A percentile compares a stretch with the other conserved stretches of the same genome.
Evolutionary conservation across 2,797 vertebrate genomes (phyloP).

Genomic region (Tapirus indicus): DNA sequence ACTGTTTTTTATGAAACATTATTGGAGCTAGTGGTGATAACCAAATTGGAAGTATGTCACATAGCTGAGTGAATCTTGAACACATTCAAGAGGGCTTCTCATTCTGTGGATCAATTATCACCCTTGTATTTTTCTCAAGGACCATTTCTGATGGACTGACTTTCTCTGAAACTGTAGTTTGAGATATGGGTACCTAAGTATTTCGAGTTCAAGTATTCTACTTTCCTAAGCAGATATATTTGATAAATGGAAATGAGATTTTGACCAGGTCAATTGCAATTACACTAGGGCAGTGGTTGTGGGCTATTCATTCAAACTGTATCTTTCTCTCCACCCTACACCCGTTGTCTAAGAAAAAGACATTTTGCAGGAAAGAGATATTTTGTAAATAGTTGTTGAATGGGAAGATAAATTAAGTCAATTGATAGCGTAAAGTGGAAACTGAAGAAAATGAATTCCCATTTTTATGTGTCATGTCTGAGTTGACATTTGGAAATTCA

Average conservation of each 20-base stretch:
- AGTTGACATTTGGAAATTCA: slow-evolving; percentile 19
- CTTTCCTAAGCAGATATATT: not conserved
- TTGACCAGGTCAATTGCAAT: not conserved
- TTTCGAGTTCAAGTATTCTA: not conserved
- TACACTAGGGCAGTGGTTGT: not conserved
- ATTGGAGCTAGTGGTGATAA: not conserved
- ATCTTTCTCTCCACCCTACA: not conserved
- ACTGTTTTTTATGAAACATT: not conserved
- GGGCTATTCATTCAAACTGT: not conserved
- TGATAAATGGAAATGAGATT: not conserved
- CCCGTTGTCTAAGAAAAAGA: accelerated
- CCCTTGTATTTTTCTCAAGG: not conserved
- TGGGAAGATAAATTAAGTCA: not conserved
- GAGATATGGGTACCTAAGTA: not conserved
- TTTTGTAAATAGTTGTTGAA: not conserved
- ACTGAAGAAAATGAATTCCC: not conserved
- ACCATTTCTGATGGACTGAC: not conserved
- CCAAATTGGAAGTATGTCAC: not conserved
- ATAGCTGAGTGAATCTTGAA: not conserved
- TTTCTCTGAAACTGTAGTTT: not conserved
- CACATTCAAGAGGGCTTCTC: not conserved
- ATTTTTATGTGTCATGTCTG: not conserved
- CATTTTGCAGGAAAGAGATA: not conserved
- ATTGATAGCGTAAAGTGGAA: not conserved
- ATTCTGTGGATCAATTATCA: not conserved